Conservation (phyloP, 2,113 vertebrate species). For the Tetrax tetrax region DNA sequence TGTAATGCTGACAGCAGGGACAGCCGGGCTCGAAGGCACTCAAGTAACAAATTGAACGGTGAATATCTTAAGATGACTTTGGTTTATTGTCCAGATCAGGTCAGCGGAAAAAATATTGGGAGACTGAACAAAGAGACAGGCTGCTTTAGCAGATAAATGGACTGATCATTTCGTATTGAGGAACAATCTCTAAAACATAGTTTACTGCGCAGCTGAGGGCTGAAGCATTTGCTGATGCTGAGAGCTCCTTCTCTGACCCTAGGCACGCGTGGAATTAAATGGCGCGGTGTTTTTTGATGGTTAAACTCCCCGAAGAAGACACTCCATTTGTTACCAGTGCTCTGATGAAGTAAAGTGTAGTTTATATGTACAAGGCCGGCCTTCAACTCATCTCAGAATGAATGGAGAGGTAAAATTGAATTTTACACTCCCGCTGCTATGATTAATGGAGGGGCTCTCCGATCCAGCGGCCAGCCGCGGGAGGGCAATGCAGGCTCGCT, state of each 20-base stretch:
- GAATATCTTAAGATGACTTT: slow-evolving; percentile 80
- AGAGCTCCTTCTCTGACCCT: slow-evolving; percentile 91
- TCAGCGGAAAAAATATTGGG: slow-evolving; percentile 93
- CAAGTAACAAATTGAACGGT: slow-evolving; percentile 90
- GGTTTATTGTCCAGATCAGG: slow-evolving; percentile 95
- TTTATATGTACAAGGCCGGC: slow-evolving; percentile 92
- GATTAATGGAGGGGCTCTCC: slow-evolving; percentile 85
- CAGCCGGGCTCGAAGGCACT: not conserved
- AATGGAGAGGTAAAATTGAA: slow-evolving; percentile 97
- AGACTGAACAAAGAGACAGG: slow-evolving; percentile 90
- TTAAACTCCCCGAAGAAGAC: slow-evolving; percentile 91
- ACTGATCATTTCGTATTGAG: slow-evolving; percentile 97
- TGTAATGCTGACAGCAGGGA: slow-evolving; percentile 2
- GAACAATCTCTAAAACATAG: slow-evolving; percentile 98
- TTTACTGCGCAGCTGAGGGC: slow-evolving; percentile 91
- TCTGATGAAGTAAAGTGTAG: slow-evolving; percentile 94
- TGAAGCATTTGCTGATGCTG: slow-evolving; percentile 84
- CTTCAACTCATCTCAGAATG: slow-evolving; percentile 94
- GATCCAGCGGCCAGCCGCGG: slow-evolving; percentile 67
- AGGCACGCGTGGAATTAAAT: slow-evolving; percentile 88
- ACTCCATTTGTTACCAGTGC: slow-evolving; percentile 94
- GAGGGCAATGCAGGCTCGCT: slow-evolving; percentile 82
- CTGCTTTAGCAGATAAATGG: slow-evolving; percentile 96
- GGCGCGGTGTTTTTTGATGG: slow-evolving; percentile 90
- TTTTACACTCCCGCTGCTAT: slow-evolving; percentile 93